Evolutionary conservation across 2,797 vertebrate species (phyloP).

Genomic region (Vireo griseus): DNA sequence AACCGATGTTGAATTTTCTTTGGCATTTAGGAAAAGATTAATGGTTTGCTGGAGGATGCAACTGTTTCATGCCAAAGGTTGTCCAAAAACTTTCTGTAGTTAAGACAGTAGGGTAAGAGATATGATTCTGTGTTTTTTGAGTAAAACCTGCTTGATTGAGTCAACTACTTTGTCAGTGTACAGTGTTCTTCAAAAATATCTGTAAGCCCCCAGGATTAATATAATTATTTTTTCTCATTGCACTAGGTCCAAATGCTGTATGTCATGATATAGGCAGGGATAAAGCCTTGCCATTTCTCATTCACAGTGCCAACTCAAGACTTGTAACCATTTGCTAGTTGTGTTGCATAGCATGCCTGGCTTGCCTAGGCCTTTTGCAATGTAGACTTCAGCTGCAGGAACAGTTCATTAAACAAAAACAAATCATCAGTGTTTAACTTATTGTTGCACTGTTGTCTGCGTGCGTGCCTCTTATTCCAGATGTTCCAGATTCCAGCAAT

Average conservation of each 20-base stretch:
- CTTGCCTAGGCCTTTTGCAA: not conserved
- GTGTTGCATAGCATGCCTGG: not conserved
- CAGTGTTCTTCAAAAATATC: not conserved
- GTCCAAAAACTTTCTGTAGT: not conserved
- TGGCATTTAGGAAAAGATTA: not conserved
- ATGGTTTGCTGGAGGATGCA: not conserved
- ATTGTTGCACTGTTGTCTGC: not conserved
- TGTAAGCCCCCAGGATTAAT: not conserved
- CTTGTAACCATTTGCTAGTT: not conserved
- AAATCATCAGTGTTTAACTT: not conserved
- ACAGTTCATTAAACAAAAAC: not conserved
- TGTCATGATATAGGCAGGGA: not conserved
- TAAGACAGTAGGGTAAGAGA: not conserved
- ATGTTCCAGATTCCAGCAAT: not conserved
- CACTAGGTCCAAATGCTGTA: not conserved
- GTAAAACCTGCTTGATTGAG: not conserved
- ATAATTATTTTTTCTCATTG: not conserved
- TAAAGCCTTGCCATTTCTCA: not conserved
- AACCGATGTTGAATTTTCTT: not conserved
- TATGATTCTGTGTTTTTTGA: not conserved
- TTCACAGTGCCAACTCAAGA: not conserved
- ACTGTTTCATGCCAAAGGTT: not conserved
- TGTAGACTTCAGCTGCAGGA: not conserved
- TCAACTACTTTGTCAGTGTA: not conserved
- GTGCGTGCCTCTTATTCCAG: not conserved